These are phyloP conservation scores for Sylvia atricapilla DNA, from an alignment of 2,113 vertebrate species.

Conservation along the genomic window DNA sequence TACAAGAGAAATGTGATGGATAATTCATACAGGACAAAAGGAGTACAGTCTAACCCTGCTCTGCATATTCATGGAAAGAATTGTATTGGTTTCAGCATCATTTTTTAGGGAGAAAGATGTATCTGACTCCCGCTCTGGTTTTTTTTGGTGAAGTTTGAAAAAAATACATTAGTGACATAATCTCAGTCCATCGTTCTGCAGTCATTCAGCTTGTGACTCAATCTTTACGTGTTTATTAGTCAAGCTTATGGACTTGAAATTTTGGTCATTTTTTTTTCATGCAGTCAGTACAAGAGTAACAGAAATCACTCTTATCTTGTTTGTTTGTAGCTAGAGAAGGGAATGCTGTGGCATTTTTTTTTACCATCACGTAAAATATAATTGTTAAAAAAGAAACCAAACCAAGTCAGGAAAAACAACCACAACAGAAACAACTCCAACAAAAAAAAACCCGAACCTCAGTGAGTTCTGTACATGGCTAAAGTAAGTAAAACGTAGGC, in stretches of 20 bases:
- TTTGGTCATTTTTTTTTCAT: not conserved
- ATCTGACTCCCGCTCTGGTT: not conserved
- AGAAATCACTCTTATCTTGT: not conserved
- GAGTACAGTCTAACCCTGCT: not conserved
- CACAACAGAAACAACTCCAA: not conserved
- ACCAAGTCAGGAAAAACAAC: not conserved
- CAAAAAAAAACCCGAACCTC: not conserved
- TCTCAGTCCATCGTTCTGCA: fast-evolving
- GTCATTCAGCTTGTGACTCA: not conserved
- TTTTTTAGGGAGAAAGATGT: not conserved
- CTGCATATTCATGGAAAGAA: constrained; percentile 11
- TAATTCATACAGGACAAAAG: constrained; percentile 43
- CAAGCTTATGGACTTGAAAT: not conserved
- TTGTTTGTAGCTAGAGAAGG: not conserved
- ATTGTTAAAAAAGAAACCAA: not conserved
- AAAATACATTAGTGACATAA: not conserved
- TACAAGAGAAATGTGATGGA: constrained; percentile 41
- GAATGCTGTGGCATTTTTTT: not conserved
- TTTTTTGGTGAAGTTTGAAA: not conserved
- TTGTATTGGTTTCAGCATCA: not conserved
- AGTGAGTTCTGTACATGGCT: fast-evolving
- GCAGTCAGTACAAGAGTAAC: not conserved
- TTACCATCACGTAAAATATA: not conserved
- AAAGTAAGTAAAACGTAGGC: not conserved
- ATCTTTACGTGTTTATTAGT: not conserved